These are phyloP conservation scores for Ploceus nigricollis DNA, from an alignment of 2,113 vertebrate species.

Conservation along the genomic window DNA sequence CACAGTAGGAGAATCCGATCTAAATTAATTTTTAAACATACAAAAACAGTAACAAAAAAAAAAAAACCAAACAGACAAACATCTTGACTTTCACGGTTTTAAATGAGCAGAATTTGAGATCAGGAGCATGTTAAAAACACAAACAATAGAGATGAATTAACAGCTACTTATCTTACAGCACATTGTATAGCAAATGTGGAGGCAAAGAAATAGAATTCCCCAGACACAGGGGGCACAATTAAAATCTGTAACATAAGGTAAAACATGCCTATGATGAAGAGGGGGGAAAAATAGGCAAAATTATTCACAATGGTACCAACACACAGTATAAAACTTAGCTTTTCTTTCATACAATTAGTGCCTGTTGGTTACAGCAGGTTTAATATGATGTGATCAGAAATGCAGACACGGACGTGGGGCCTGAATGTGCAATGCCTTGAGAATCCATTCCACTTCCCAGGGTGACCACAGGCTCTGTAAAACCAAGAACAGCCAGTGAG, in stretches of 20 bases:
- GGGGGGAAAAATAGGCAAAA: neutral
- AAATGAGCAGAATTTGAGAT: neutral
- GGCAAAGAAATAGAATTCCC: neutral
- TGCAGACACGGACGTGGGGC: neutral
- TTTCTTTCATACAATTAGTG: neutral
- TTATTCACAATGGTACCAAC: neutral
- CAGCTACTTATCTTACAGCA: neutral
- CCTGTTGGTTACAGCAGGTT: neutral
- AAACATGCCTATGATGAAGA: neutral
- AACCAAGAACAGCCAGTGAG: constrained; percentile 40
- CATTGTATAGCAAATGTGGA: neutral
- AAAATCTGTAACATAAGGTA: neutral
- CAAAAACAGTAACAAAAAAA: neutral
- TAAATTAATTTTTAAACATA: neutral
- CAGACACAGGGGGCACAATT: neutral
- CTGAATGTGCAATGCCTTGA: neutral
- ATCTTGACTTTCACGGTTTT: neutral
- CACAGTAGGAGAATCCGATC: neutral
- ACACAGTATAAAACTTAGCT: constrained; percentile 31
- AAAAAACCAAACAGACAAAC: neutral
- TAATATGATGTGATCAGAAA: neutral
- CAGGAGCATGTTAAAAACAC: neutral
- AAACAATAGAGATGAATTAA: neutral
- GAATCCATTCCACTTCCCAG: constrained; percentile 13
- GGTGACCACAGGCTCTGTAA: constrained; percentile 32